Percentiles rank a stretch among this genome's conserved stretches.
Evolutionary conservation across 1,140 invertebrate species (phyloP).

Genomic region (Penaeus vannamei): DNA sequence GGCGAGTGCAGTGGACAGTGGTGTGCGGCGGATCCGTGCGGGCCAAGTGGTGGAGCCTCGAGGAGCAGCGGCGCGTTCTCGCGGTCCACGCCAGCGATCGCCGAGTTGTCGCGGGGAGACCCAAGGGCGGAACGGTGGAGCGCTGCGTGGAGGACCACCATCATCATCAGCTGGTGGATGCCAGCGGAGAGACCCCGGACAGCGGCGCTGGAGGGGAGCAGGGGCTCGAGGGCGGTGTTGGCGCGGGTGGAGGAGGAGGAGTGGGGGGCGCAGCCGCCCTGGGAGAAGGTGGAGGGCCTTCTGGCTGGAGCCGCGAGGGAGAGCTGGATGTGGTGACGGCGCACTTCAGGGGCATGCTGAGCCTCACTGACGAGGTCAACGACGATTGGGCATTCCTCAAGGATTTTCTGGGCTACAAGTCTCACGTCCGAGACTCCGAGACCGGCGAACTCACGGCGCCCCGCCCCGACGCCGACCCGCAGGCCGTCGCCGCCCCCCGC

Average conservation of each 20-base stretch:
- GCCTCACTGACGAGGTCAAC: conserved; percentile 52
- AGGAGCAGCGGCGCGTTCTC: too few species aligned
- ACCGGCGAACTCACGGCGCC: conserved; percentile 46
- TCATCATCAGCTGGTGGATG: too few species aligned
- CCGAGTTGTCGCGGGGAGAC: too few species aligned
- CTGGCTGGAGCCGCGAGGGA: conserved; percentile 33
- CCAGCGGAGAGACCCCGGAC: too few species aligned
- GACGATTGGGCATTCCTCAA: conserved; percentile 62
- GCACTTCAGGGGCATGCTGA: conserved; percentile 59
- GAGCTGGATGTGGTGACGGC: conserved; percentile 62
- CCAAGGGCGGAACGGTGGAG: too few species aligned
- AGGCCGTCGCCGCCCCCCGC: not conserved
- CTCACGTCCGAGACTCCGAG: conserved; percentile 56
- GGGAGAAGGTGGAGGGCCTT: not conserved
- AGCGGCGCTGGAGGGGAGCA: too few species aligned
- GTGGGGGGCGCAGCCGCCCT: conserved; percentile 28
- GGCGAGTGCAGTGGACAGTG: too few species aligned
- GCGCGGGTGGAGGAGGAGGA: conserved; percentile 6
- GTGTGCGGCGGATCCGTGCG: too few species aligned
- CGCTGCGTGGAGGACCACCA: too few species aligned
- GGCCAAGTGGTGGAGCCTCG: too few species aligned
- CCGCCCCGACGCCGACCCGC: not conserved
- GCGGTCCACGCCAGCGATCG: too few species aligned
- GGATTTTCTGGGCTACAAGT: conserved; percentile 50
- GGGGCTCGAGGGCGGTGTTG: conserved; percentile 30